These are phyloP conservation scores for Cantharis rustica DNA, from an alignment of 2,888 invertebrate species.

Conservation along the genomic window DNA sequence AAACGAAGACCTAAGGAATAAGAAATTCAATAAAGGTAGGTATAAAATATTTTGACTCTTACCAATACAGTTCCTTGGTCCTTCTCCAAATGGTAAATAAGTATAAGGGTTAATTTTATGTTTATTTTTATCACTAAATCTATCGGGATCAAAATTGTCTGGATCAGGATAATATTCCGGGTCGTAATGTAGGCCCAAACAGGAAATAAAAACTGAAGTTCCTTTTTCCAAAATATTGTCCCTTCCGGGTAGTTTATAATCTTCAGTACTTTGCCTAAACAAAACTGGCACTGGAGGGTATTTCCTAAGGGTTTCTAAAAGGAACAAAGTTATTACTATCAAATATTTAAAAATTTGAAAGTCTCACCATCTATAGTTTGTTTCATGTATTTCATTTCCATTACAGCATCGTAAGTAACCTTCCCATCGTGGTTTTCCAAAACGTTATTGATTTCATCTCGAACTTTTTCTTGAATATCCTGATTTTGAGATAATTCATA, in stretches of 20 bases:
- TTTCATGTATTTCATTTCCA: slow-evolving; percentile 57
- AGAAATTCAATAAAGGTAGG: not conserved
- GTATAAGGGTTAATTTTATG: not conserved
- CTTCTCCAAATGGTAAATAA: not conserved
- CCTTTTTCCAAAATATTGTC: slow-evolving; percentile 36
- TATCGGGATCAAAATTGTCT: not conserved
- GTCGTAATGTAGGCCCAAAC: not conserved
- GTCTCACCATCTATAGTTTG: slow-evolving; percentile 51
- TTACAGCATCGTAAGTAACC: slow-evolving; percentile 53
- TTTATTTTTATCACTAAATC: not conserved
- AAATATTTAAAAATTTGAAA: not conserved
- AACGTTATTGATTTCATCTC: slow-evolving; percentile 49
- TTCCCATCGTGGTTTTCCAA: slow-evolving; percentile 44
- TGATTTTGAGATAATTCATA: slow-evolving; percentile 53
- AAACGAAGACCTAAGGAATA: slow-evolving; percentile 44
- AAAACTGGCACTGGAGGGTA: slow-evolving; percentile 45
- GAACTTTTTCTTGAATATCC: slow-evolving; percentile 54
- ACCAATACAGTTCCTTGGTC: not conserved
- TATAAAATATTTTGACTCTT: not conserved
- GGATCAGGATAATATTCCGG: not conserved
- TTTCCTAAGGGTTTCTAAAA: slow-evolving; percentile 48
- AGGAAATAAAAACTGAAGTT: slow-evolving; percentile 17
- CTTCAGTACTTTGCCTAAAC: slow-evolving; percentile 38
- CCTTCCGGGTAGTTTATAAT: slow-evolving; percentile 38
- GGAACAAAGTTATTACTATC: slow-evolving; percentile 4